These are phyloP conservation scores for Myopa testacea DNA, from an alignment of 2,888 invertebrate genomes.

Conservation along the genomic window DNA sequence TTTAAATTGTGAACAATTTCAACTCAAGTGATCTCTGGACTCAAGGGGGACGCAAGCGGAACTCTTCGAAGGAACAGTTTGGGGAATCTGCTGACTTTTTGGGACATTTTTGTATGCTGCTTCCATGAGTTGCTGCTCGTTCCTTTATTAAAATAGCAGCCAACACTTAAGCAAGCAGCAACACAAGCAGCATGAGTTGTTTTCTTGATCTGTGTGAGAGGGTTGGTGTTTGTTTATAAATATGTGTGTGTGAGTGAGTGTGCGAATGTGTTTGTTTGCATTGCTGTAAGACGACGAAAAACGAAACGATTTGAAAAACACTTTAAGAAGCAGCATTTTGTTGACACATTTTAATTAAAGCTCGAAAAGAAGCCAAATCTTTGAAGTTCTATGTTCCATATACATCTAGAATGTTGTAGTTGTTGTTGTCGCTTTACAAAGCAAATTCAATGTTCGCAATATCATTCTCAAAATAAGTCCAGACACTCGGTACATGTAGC, in stretches of 20 bases:
- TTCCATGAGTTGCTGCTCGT: background rate
- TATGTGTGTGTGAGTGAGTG: background rate
- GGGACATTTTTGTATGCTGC: background rate
- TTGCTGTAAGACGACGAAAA: background rate
- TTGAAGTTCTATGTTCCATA: background rate
- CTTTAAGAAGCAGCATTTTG: constrained; percentile 4
- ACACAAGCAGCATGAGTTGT: too few species aligned
- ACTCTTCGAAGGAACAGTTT: constrained; percentile 10
- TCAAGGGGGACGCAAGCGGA: background rate
- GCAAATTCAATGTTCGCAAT: background rate
- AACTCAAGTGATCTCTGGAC: background rate
- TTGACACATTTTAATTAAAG: constrained; percentile 29
- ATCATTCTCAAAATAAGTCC: too few species aligned
- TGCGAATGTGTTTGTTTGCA: background rate
- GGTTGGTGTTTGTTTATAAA: too few species aligned
- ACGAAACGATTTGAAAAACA: constrained; percentile 8
- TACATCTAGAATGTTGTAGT: background rate
- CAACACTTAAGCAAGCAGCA: background rate
- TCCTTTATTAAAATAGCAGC: constrained; percentile 14
- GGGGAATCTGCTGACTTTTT: constrained; percentile 8
- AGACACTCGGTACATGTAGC: too few species aligned
- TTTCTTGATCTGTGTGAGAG: too few species aligned
- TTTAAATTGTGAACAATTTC: background rate
- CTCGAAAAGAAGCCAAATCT: constrained; percentile 13
- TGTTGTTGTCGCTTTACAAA: background rate